These are phyloP conservation scores for Conchocele bisecta DNA, from an alignment of 2,888 invertebrate genomes.

Conservation along the genomic window DNA sequence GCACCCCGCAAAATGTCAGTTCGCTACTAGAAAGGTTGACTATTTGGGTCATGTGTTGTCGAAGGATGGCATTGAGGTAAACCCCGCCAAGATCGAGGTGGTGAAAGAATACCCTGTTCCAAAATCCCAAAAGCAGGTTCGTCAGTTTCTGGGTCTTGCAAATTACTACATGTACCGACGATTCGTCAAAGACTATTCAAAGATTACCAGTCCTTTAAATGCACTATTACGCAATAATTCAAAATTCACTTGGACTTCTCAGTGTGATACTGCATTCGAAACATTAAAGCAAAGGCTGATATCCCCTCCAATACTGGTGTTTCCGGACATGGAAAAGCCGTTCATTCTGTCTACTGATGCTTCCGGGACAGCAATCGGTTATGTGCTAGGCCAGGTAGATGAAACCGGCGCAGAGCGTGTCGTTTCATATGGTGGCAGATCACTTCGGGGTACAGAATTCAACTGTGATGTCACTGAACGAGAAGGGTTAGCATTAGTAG, in stretches of 20 bases:
- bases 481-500: conserved; percentile 56
- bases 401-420: conserved; percentile 27
- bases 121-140: conserved; percentile 33
- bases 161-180: too few species aligned
- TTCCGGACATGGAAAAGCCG: conserved; percentile 50
- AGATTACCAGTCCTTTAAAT: neutral
- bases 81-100: conserved; percentile 38
- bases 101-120: conserved; percentile 46
- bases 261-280: neutral
- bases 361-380: conserved; percentile 44
- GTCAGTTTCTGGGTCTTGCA: conserved; percentile 43
- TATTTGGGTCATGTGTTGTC: conserved; percentile 44
- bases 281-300: conserved; percentile 63
- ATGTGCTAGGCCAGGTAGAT: conserved; percentile 50
- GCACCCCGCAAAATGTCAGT: conserved; percentile 39
- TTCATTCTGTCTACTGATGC: conserved; percentile 59
- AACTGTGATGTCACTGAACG: conserved; percentile 43
- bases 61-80: conserved; percentile 49
- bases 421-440: conserved; percentile 54
- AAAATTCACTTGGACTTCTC: neutral
- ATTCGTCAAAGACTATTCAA: neutral
- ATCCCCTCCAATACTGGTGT: conserved; percentile 52
- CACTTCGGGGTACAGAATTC: conserved; percentile 37
- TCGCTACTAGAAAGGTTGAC: conserved; percentile 21
- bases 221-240: neutral